These are phyloP conservation scores for Protaetia brevitarsis DNA, from an alignment of 1,140 invertebrate species.

Conservation along the genomic window DNA sequence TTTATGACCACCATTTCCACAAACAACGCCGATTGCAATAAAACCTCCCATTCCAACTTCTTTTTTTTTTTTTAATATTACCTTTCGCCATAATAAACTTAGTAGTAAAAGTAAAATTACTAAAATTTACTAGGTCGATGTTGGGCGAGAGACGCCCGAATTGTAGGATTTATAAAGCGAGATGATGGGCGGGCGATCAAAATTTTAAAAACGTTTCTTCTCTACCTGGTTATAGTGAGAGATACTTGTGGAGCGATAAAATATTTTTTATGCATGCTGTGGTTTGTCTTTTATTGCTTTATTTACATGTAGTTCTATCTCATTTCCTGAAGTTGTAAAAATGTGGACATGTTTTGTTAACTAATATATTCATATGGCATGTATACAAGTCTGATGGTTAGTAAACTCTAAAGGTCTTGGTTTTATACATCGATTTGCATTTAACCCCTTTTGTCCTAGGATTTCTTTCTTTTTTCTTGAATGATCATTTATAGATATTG, in stretches of 20 bases:
- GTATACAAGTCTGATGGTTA: not conserved
- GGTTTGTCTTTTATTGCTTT: slow-evolving; percentile 30
- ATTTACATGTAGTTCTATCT: slow-evolving; percentile 30
- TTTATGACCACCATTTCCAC: not conserved
- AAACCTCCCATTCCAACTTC: too few species aligned
- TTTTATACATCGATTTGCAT: too few species aligned
- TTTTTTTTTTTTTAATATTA: not conserved
- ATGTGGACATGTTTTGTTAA: slow-evolving; percentile 26
- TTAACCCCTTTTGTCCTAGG: too few species aligned
- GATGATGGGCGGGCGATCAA: too few species aligned
- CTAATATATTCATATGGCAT: slow-evolving; percentile 22
- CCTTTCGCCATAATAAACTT: not conserved
- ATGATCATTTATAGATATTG: too few species aligned
- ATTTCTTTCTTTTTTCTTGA: too few species aligned
- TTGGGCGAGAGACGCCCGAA: too few species aligned
- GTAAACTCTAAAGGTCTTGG: too few species aligned
- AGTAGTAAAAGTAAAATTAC: not conserved
- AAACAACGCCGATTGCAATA: not conserved
- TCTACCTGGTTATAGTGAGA: slow-evolving; percentile 27
- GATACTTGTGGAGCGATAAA: slow-evolving; percentile 27
- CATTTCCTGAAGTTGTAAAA: slow-evolving; percentile 31
- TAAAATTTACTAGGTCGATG: too few species aligned
- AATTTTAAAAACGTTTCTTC: slow-evolving; percentile 29
- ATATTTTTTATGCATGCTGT: slow-evolving; percentile 26
- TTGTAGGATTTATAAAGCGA: not conserved